Conservation (phyloP, 2,797 vertebrate genomes). For the Tenualosa ilisha region DNA sequence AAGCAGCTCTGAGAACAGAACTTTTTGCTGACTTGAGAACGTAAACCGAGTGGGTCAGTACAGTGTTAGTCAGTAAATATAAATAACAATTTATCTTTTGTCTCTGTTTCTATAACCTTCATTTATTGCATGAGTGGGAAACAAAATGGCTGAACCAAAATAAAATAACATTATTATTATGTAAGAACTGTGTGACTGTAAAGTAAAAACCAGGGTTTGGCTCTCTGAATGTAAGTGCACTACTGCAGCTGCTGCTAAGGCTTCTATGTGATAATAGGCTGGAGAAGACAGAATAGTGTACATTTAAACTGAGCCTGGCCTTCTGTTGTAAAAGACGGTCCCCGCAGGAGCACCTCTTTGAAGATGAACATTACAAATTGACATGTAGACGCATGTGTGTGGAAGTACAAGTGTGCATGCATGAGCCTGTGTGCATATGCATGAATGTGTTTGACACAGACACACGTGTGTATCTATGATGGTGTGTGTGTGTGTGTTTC, state of each 20-base stretch:
- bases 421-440: too few relatives aligned
- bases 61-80: neutral
- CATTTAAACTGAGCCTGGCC: constrained; percentile 4
- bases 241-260: neutral
- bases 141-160: too few relatives aligned
- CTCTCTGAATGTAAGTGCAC: too few relatives aligned
- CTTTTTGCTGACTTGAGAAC: neutral
- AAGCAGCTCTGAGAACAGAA: neutral
- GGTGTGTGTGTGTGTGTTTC: neutral
- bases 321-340: neutral
- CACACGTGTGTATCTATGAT: too few relatives aligned
- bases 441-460: too few relatives aligned
- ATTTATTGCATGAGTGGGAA: too few relatives aligned
- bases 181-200: too few relatives aligned
- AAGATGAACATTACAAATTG: constrained; percentile 44
- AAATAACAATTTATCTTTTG: neutral
- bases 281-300: neutral
- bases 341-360: constrained; percentile 41
- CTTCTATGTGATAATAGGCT: neutral
- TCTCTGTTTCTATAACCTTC: too few relatives aligned
- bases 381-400: constrained; percentile 5
- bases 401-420: neutral
- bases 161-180: too few relatives aligned
- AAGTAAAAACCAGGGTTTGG: too few relatives aligned
- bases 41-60: neutral